Conservation (phyloP, 2,797 vertebrate species). For the Emydoidea blandingii region DNA sequence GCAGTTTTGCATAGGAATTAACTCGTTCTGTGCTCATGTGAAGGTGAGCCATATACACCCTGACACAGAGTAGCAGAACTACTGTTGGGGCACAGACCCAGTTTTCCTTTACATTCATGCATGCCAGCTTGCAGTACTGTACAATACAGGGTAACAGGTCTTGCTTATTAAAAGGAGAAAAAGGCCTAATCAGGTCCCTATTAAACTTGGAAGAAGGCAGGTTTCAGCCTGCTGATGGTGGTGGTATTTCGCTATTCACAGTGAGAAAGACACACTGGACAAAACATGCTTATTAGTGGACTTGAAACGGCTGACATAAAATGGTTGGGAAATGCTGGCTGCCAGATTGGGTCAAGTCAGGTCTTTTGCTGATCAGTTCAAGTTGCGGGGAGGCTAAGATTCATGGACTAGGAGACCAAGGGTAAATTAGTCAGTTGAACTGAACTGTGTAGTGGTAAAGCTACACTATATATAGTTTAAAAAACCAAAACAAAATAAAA, state of each 20-base stretch:
- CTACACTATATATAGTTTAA: too few relatives aligned
- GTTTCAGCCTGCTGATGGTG: slow-evolving; percentile 74
- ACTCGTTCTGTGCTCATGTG: not conserved
- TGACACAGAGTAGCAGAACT: not conserved
- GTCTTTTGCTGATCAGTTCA: slow-evolving; percentile 59
- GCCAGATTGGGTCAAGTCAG: slow-evolving; percentile 70
- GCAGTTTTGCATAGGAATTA: not conserved
- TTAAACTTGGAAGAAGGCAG: slow-evolving; percentile 60
- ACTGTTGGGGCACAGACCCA: accelerated
- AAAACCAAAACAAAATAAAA: not conserved
- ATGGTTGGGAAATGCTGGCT: slow-evolving; percentile 71
- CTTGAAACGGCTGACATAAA: slow-evolving; percentile 73
- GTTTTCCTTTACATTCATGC: not conserved
- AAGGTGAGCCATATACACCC: too few relatives aligned
- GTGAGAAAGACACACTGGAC: slow-evolving; percentile 62
- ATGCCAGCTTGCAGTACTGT: accelerated
- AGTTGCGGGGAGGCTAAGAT: slow-evolving; percentile 47
- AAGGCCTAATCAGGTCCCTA: slow-evolving; percentile 43
- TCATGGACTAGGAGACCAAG: slow-evolving; percentile 11
- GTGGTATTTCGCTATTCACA: slow-evolving; percentile 64
- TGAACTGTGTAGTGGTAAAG: slow-evolving; percentile 11
- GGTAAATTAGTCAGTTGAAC: slow-evolving; percentile 22
- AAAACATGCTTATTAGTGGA: slow-evolving; percentile 67
- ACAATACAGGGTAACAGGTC: not conserved
- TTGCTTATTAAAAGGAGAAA: slow-evolving; percentile 10